Evolutionary conservation across 2,888 invertebrate species (phyloP).

Genomic region (Perizoma flavofasciatum): DNA sequence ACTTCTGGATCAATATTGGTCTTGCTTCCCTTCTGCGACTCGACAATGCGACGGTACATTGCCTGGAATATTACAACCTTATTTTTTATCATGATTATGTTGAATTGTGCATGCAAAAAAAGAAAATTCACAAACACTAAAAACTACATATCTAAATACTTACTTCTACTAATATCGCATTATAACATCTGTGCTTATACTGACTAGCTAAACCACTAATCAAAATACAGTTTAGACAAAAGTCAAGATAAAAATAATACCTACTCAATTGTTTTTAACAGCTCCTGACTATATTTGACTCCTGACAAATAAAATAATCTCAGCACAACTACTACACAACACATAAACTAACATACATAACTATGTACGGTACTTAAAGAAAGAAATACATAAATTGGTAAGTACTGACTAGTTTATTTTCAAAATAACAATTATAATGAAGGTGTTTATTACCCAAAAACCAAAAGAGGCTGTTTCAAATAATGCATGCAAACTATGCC

Average conservation of each 20-base stretch:
- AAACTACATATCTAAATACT: slow-evolving; percentile 5
- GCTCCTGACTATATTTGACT: no score
- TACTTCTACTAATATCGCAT: not conserved
- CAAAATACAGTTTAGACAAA: no score
- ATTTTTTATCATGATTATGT: slow-evolving; percentile 1
- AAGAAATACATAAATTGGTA: slow-evolving; percentile 1
- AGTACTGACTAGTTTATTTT: slow-evolving; percentile 12
- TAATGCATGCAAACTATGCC: slow-evolving; percentile 57
- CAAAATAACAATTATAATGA: slow-evolving; percentile 24
- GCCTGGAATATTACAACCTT: slow-evolving; percentile 80
- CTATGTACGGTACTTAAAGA: no score
- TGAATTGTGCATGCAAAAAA: slow-evolving; percentile 16
- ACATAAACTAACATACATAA: no score
- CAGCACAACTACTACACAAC: no score
- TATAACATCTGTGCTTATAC: not conserved
- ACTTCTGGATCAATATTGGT: slow-evolving; percentile 94
- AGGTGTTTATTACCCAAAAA: slow-evolving; percentile 51
- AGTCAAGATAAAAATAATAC: no score
- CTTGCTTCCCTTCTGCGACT: slow-evolving; percentile 88
- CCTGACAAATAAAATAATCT: no score
- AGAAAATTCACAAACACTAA: not conserved
- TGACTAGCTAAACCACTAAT: no score
- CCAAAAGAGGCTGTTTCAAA: slow-evolving; percentile 84
- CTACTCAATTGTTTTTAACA: no score
- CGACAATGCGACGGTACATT: slow-evolving; percentile 92